Base-by-base conservation (phyloP, 2,888 invertebrate genomes). In the Cheilosia vernalis region DNA sequence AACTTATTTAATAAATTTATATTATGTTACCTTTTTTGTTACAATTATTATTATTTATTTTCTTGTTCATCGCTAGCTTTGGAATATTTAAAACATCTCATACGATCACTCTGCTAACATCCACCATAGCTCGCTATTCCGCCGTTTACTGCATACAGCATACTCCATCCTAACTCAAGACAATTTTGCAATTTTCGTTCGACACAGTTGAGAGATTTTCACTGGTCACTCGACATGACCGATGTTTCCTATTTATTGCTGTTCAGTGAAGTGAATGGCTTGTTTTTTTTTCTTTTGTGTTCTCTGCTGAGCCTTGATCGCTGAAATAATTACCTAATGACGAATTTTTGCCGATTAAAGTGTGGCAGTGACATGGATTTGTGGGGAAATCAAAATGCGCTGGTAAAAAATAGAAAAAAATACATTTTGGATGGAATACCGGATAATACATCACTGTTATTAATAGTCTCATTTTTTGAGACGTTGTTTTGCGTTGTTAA, bases 61-160 rank as follows among this genome's bases (percentile, higher is more conserved):
- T 30, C 9, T 66, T 77, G 9, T 69, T 30, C 42, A 17, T 67
- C 66, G 63, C 47, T 44, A 47, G 55, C 47, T 60, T 77, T 70
- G 56, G 56, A 49, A 58, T 53, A 70, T 53, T 77, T 63, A 55
- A 64, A 64, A 67, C 60, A 73, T 53, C 33, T 79, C 73, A 84
- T 79, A 21, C 79, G 73, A 84, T 67, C 73, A 79, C 30, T 84
- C 83, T 84, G 83, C 79, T 84, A 84, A 79, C 83, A 67, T 58
- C 42, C 73, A 74, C 15, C 58, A 77, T 70, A 30, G 30, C 49
- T 49, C 30, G 61, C 53, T 47, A 60, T 78, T 78, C 55, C 58
- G 47, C 61, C 61, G 55, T 67, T 66, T 61, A 13, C 51, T 13
- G 61, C 66, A 78, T 61, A 13, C 51, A 4, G 61, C 66, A 78